These are phyloP conservation scores for Montipora cactus DNA, from an alignment of 64 coral and sea anemone genomes.

Conservation along the genomic window DNA sequence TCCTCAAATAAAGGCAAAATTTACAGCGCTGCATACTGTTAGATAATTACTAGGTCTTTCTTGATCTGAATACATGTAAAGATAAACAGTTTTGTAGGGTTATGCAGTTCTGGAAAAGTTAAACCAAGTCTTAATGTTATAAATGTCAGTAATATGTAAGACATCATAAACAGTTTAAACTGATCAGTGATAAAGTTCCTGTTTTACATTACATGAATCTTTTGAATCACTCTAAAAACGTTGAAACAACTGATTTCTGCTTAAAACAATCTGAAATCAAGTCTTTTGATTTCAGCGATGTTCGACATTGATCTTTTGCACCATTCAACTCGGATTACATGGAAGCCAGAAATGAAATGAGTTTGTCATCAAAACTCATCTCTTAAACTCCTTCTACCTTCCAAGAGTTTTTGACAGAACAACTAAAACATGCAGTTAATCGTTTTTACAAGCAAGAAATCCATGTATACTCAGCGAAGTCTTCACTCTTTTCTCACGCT, in stretches of 20 bases:
- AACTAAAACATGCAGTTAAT: conserved; percentile 41
- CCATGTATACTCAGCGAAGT: conserved; percentile 92
- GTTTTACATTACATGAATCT: conserved; percentile 6
- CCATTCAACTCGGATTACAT: no score
- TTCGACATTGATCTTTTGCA: no score
- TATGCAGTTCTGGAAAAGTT: background rate
- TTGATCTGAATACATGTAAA: conserved; percentile 34
- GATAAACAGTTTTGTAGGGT: conserved; percentile 19
- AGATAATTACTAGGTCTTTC: background rate
- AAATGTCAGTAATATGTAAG: conserved; percentile 15
- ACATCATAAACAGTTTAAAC: conserved; percentile 33
- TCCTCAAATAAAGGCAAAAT: no score
- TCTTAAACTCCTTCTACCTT: no score
- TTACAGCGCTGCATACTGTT: background rate
- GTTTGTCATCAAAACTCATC: no score
- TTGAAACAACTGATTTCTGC: background rate
- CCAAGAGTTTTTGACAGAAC: background rate
- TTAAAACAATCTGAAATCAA: no score
- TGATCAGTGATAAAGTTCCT: background rate
- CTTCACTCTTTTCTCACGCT: conserved; percentile 97
- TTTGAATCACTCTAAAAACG: background rate
- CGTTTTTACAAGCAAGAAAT: conserved; percentile 84
- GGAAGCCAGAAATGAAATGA: no score
- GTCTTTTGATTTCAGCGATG: no score
- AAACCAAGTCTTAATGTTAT: background rate